phyloP scores from a whole-genome alignment of 92 coral and sea anemone genomes.

The Parazoanthus atlanticus region DNA sequence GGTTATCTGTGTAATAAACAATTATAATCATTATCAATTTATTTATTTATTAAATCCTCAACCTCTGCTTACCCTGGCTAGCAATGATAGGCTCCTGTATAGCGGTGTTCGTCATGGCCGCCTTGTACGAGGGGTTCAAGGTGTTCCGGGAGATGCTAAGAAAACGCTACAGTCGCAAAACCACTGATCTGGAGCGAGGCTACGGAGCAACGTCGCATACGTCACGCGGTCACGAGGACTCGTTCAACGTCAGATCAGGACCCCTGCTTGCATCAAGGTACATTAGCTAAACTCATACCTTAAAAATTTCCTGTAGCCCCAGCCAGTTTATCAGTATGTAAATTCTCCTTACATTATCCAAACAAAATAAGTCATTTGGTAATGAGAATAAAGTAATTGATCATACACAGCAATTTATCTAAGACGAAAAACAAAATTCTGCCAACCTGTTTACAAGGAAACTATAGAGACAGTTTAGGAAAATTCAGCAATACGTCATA shows the following conservation, averaged over 20 bases:
- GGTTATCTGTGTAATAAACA: no score
- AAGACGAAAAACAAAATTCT: no score
- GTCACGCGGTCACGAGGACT: conserved; percentile 14
- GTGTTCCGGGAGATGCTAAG: conserved; percentile 50
- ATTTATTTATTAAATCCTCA: not conserved
- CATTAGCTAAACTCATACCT: not conserved
- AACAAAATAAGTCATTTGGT: no score
- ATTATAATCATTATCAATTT: no score
- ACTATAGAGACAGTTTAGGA: no score
- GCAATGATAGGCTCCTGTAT: conserved; percentile 58
- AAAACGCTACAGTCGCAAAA: not conserved
- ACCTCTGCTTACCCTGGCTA: not conserved
- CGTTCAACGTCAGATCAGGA: not conserved
- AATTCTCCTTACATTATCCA: no score
- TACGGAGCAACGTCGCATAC: conserved; percentile 26
- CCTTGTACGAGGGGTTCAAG: conserved; percentile 61
- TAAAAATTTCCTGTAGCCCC: no score
- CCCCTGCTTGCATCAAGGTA: conserved; percentile 15
- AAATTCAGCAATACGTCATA: no score
- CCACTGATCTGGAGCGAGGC: conserved; percentile 25
- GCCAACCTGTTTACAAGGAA: no score
- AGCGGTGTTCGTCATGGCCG: conserved; percentile 55
- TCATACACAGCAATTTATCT: no score
- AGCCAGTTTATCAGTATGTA: no score
- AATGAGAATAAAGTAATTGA: no score